Base-by-base conservation (phyloP, 2,888 invertebrate genomes). In the Sisyra nigra region DNA sequence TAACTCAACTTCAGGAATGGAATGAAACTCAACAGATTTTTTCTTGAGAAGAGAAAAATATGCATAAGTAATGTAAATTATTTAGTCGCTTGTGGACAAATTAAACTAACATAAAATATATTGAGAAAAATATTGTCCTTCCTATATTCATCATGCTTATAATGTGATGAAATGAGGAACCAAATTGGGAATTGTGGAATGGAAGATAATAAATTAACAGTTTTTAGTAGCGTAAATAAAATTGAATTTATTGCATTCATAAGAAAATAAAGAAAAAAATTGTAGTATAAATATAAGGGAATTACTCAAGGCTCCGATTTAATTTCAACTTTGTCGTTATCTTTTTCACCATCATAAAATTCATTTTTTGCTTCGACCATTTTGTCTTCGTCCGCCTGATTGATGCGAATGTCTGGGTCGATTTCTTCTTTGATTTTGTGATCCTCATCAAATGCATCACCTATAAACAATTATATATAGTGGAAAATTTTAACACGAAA, bases 301-400 rank as follows among this genome's bases (percentile, higher is more conserved):
- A 52, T 54, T 55, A 62, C 42, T n/a, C n/a, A n/a, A n/a, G 60
- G 53, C 57, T 67, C 62, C 48, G 69, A 66, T 1, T 55, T 53
- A 19, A 69, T 63, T 2, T 63, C 58, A 48, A 77, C 74, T 59
- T 80, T 82, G 53, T 91, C 92, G 52, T 91, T 83, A 62, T 91
- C 91, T 51, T 85, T 85, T 42, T 92, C 91, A 2, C 87, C 88
- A 42, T 89, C 83, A 53, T 80, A 92, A 66, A 86, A 92, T 61
- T 92, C 92, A 57, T 86, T 89, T 50, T 80, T 78, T 1, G 82
- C 72, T 46, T 91, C 89, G 1, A 89, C 74, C 55, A 80, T 72
- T 57, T 81, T 82, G 56, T 91, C 89, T 0, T 82, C 76, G 29
- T 91, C 80, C 3, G 82, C 76, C 55, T 76, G 77, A 48, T 74